These are phyloP conservation scores for Kryptolebias ocellatus DNA, from an alignment of 2,797 vertebrate genomes.

Conservation along the genomic window DNA sequence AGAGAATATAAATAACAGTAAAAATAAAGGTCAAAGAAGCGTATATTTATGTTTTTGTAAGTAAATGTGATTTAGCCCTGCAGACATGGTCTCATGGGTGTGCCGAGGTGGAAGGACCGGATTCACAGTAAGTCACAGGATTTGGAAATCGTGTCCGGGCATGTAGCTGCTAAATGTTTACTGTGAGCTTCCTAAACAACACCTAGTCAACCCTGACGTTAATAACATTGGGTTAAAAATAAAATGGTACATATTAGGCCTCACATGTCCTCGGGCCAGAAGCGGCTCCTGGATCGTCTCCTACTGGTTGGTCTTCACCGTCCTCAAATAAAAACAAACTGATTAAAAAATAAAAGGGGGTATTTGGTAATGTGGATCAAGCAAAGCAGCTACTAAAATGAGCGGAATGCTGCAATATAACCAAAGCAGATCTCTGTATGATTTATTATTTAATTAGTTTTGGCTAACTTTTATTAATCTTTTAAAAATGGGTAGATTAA, in stretches of 20 bases:
- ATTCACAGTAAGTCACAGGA: conserved; percentile 45
- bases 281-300: too few relatives aligned
- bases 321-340: too few relatives aligned
- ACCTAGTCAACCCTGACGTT: background rate
- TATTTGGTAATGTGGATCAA: too few relatives aligned
- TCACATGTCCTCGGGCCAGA: background rate
- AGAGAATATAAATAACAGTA: conserved; percentile 14
- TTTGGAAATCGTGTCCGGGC: conserved; percentile 56
- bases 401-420: too few relatives aligned
- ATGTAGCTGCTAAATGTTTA: conserved; percentile 50
- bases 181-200: conserved; percentile 29
- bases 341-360: too few relatives aligned
- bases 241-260: background rate
- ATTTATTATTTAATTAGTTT: too few relatives aligned
- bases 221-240: background rate
- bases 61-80: conserved; percentile 17
- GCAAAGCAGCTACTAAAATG: too few relatives aligned
- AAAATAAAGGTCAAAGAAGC: conserved; percentile 3
- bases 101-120: conserved; percentile 66
- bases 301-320: too few relatives aligned
- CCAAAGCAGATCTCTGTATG: too few relatives aligned
- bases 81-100: conserved; percentile 43
- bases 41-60: background rate
- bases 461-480: background rate
- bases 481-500: background rate